These are phyloP conservation scores for Electrona antarctica DNA, from an alignment of 2,113 vertebrate species.

Conservation along the genomic window DNA sequence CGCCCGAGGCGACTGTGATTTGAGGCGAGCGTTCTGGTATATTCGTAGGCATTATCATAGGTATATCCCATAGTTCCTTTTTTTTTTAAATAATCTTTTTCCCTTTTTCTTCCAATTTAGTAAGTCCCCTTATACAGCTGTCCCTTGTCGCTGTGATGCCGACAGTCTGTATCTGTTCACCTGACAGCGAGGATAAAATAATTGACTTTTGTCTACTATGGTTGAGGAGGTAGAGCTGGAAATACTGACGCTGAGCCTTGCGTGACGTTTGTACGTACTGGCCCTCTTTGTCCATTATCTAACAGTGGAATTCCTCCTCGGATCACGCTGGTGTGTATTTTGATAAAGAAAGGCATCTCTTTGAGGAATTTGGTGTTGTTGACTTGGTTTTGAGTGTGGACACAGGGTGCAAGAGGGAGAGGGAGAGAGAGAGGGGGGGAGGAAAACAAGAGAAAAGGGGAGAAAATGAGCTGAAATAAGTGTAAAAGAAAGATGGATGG, in stretches of 20 bases:
- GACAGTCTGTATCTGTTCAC: too few species aligned
- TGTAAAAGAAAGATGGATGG: neutral
- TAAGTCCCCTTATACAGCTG: too few species aligned
- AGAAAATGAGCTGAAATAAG: neutral
- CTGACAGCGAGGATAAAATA: neutral
- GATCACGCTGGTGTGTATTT: constrained; percentile 55
- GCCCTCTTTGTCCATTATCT: constrained; percentile 26
- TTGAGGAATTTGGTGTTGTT: constrained; percentile 66
- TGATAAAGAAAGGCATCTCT: constrained; percentile 58
- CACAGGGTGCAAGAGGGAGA: constrained; percentile 20
- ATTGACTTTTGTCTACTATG: neutral
- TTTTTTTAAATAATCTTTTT: too few species aligned
- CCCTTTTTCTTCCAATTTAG: too few species aligned
- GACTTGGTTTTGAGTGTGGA: constrained; percentile 43
- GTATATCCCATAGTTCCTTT: too few species aligned
- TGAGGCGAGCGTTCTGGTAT: too few species aligned
- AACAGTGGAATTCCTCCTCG: constrained; percentile 25
- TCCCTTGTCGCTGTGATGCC: neutral
- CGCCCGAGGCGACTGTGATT: too few species aligned
- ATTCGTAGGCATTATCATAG: too few species aligned
- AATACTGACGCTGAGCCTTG: constrained; percentile 12
- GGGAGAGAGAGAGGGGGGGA: neutral
- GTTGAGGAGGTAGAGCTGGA: neutral
- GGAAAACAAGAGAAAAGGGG: neutral
- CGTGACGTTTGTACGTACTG: constrained; percentile 10